Percentiles rank a stretch among this genome's conserved stretches.
Evolutionary conservation across 2,888 invertebrate genomes (phyloP).

Genomic region (Halocaridina rubra): DNA sequence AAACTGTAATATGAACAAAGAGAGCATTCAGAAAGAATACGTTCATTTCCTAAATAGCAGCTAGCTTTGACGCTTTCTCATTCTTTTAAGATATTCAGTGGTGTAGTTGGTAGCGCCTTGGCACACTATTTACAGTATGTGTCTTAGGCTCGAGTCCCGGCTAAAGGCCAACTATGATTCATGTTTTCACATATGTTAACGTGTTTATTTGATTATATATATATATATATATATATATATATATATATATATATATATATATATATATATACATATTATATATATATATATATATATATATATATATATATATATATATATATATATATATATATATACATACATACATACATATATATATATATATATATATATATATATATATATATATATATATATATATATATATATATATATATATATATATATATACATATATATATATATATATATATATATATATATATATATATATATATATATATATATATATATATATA

Average conservation of each 20-base stretch:
- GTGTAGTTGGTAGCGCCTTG: too few relatives aligned
- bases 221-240: not conserved
- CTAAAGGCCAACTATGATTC: too few relatives aligned
- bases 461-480: slow-evolving; percentile 13
- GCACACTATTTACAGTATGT: too few relatives aligned
- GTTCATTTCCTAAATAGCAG: too few relatives aligned
- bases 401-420: slow-evolving; percentile 16
- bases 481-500: too few relatives aligned
- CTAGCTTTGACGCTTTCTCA: too few relatives aligned
- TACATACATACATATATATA: not conserved
- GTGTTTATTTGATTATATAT: not conserved
- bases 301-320: not conserved
- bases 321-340: not conserved
- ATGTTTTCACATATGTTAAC: not conserved
- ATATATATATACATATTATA: not conserved
- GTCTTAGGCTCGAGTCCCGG: too few relatives aligned
- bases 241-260: not conserved
- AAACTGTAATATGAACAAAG: too few relatives aligned
- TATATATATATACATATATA: slow-evolving; percentile 23
- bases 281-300: not conserved
- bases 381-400: not conserved
- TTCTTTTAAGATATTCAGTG: too few relatives aligned
- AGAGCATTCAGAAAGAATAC: too few relatives aligned
- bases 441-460: slow-evolving; percentile 13
- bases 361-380: not conserved